phyloP scores from a whole-genome alignment of 2,888 invertebrate genomes.

The Cantharis lateralis region DNA sequence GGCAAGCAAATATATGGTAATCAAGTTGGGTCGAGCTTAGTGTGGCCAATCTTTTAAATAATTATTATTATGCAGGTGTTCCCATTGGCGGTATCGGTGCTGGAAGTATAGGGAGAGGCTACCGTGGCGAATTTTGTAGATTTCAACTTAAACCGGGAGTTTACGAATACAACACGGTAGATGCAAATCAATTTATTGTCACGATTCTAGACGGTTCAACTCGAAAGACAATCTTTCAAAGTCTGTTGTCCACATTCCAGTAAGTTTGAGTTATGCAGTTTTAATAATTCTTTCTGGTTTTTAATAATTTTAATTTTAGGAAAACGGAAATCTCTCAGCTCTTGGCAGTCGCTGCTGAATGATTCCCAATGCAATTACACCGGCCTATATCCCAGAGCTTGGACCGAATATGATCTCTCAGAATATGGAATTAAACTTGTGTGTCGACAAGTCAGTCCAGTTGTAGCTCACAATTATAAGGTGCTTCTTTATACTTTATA shows the following conservation, averaged over 20 bases:
- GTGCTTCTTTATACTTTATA: conserved; percentile 56
- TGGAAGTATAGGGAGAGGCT: conserved; percentile 89
- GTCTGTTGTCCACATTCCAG: conserved; percentile 76
- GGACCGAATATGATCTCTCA: conserved; percentile 87
- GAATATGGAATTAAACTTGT: conserved; percentile 77
- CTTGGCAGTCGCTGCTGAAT: conserved; percentile 77
- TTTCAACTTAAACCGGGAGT: conserved; percentile 88
- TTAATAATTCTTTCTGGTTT: background rate
- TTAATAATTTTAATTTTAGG: conserved; percentile 50
- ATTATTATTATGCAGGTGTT: conserved; percentile 65
- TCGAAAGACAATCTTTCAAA: conserved; percentile 75
- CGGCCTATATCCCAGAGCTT: conserved; percentile 88
- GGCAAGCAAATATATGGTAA: conserved; percentile 86
- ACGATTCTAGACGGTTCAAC: conserved; percentile 72
- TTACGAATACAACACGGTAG: conserved; percentile 82
- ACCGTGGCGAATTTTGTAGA: conserved; percentile 90
- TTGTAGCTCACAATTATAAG: conserved; percentile 92
- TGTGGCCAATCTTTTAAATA: background rate
- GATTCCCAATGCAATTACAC: conserved; percentile 74
- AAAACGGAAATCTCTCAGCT: conserved; percentile 64
- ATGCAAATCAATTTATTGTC: conserved; percentile 89
- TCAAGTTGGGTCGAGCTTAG: conserved; percentile 32
- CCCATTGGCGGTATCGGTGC: conserved; percentile 83
- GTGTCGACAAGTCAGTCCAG: conserved; percentile 89
- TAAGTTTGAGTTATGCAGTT: conserved; percentile 58